Percentiles rank a stretch among this genome's conserved stretches.
Evolutionary conservation across 2,113 vertebrate genomes (phyloP).

Genomic region (Aramus guarauna): DNA sequence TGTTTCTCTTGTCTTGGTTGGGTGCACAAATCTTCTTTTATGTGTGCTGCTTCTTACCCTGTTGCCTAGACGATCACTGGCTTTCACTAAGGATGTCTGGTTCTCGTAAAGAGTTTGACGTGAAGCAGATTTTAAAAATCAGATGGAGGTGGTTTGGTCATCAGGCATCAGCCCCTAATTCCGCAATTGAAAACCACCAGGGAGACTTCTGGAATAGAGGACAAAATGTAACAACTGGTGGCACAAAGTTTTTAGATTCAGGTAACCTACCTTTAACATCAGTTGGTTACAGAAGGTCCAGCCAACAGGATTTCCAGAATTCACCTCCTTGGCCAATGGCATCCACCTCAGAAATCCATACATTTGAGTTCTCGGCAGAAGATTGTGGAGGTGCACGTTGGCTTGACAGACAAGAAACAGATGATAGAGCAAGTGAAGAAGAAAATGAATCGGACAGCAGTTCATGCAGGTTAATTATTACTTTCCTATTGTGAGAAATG

Average conservation of each 20-base stretch:
- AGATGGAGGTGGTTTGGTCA: constrained; percentile 98
- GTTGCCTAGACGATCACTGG: constrained; percentile 89
- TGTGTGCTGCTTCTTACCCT: constrained; percentile 74
- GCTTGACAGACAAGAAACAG: constrained; percentile 74
- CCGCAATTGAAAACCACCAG: constrained; percentile 75
- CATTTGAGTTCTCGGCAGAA: constrained; percentile 79
- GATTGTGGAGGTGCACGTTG: constrained; percentile 70
- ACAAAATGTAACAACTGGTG: constrained; percentile 74
- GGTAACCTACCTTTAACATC: constrained; percentile 75
- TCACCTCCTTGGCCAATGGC: constrained; percentile 84
- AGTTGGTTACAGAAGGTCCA: constrained; percentile 81
- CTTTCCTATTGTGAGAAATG: constrained; percentile 63
- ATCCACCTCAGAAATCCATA: constrained; percentile 81
- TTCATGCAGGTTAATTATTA: constrained; percentile 88
- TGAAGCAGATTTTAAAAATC: constrained; percentile 98
- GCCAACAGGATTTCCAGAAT: constrained; percentile 89
- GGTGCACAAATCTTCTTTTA: constrained; percentile 76
- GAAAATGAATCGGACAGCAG: constrained; percentile 91
- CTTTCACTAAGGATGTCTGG: constrained; percentile 91
- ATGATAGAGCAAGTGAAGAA: constrained; percentile 79
- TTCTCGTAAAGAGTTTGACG: constrained; percentile 96
- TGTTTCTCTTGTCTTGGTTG: constrained; percentile 75
- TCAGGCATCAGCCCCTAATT: constrained; percentile 80
- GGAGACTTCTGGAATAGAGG: constrained; percentile 83
- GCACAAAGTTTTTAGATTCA: constrained; percentile 86